A percentile compares a stretch with the other conserved stretches of the same genome.
These are phyloP conservation scores for Allolobophora icterica DNA, from an alignment of 2,888 invertebrate species.

Conservation along the genomic window DNA sequence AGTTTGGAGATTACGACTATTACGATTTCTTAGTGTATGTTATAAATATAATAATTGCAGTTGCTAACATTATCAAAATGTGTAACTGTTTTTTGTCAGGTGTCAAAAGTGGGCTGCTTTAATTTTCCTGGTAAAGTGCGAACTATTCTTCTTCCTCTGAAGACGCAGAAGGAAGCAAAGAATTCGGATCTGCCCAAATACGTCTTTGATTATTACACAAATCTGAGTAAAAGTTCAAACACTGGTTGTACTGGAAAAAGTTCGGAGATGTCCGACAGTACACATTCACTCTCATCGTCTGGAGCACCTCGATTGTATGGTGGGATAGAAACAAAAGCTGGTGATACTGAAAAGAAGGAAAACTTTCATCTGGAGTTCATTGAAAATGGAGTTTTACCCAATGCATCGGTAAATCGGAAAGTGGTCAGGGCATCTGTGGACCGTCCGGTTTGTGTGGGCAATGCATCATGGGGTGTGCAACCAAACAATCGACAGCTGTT, in stretches of 20 bases:
- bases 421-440: not conserved
- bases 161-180: not conserved
- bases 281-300: not conserved
- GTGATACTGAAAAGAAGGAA: not conserved
- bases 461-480: not conserved
- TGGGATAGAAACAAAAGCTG: not conserved
- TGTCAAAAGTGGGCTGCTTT: slow-evolving; percentile 13
- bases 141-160: not conserved
- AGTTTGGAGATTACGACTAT: no score
- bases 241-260: not conserved
- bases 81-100: not conserved
- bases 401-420: not conserved
- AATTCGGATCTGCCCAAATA: not conserved
- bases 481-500: not conserved
- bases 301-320: not conserved
- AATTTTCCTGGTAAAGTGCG: not conserved
- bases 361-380: not conserved
- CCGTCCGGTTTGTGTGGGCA: not conserved
- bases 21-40: not conserved
- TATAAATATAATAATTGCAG: no score
- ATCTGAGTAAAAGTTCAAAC: not conserved
- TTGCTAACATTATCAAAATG: not conserved
- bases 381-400: not conserved
- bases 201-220: not conserved
- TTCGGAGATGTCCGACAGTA: not conserved